These are phyloP conservation scores for Byasa hedistus DNA, from an alignment of 2,888 invertebrate genomes.

Conservation along the genomic window DNA sequence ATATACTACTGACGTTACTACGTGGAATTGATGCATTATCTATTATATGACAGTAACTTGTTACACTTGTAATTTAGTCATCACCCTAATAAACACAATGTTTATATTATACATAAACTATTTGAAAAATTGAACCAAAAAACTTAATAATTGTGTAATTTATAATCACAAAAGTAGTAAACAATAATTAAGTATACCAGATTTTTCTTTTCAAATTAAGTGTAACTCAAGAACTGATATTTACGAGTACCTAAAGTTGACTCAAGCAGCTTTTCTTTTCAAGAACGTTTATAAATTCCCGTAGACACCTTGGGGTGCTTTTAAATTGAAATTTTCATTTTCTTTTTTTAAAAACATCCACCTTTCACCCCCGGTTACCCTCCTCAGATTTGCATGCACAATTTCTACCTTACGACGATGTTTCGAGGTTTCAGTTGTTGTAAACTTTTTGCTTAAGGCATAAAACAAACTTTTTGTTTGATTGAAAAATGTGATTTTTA, in stretches of 20 bases:
- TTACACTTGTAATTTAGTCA: no score
- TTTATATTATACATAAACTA: no score
- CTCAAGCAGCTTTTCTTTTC: conserved; percentile 13
- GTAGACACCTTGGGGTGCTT: conserved; percentile 65
- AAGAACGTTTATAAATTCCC: conserved; percentile 29
- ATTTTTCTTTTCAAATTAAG: background rate
- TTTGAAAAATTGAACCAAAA: background rate
- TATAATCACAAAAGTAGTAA: background rate
- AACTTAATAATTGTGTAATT: background rate
- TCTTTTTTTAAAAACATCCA: conserved; percentile 60
- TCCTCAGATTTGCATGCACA: conserved; percentile 63
- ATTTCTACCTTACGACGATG: conserved; percentile 46
- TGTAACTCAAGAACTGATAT: conserved; percentile 3
- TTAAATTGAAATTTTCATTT: conserved; percentile 76
- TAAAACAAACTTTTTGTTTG: conserved; percentile 20
- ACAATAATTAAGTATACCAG: background rate
- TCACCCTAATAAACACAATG: no score
- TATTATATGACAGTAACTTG: no score
- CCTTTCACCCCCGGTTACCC: conserved; percentile 44
- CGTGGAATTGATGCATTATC: background rate
- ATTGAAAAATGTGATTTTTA: conserved; percentile 12
- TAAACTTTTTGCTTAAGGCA: conserved; percentile 26
- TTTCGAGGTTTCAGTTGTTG: conserved; percentile 30
- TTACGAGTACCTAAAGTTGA: conserved; percentile 13
- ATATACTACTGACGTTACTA: background rate